Percentiles rank a stretch among this genome's conserved stretches.
Conservation (phyloP, 1,140 invertebrate genomes). For the Tribolium castaneum region DNA sequence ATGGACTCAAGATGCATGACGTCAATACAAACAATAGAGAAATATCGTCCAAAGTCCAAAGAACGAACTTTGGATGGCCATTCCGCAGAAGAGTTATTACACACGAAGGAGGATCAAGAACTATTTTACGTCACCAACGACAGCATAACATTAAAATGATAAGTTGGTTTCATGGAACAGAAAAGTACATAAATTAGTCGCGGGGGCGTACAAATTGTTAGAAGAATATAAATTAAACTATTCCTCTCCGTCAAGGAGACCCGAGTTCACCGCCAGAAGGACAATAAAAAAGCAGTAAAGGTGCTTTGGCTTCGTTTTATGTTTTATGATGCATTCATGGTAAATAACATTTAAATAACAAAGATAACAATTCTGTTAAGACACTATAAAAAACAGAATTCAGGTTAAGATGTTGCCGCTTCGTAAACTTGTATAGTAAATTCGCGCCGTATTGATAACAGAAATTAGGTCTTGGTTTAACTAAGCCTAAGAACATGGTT, state of each 20-base stretch:
- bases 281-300: no score
- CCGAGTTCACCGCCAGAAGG: no score
- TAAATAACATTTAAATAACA: no score
- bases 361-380: no score
- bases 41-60: conserved; percentile 4
- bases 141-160: neutral
- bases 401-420: neutral
- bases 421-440: neutral
- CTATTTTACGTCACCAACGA: conserved; percentile 1
- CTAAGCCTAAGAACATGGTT: no score
- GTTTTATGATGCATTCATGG: no score
- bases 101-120: neutral
- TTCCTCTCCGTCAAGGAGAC: no score
- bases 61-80: conserved; percentile 1
- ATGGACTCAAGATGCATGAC: neutral
- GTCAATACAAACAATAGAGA: conserved; percentile 9
- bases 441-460: neutral
- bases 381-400: neutral
- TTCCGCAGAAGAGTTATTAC: neutral
- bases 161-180: neutral
- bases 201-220: neutral
- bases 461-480: neutral
- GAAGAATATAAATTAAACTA: neutral
- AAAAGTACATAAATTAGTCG: neutral
- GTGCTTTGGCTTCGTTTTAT: no score